These are phyloP conservation scores for Dipodomys ordii DNA, from an alignment of 2,113 vertebrate genomes.

Conservation along the genomic window DNA sequence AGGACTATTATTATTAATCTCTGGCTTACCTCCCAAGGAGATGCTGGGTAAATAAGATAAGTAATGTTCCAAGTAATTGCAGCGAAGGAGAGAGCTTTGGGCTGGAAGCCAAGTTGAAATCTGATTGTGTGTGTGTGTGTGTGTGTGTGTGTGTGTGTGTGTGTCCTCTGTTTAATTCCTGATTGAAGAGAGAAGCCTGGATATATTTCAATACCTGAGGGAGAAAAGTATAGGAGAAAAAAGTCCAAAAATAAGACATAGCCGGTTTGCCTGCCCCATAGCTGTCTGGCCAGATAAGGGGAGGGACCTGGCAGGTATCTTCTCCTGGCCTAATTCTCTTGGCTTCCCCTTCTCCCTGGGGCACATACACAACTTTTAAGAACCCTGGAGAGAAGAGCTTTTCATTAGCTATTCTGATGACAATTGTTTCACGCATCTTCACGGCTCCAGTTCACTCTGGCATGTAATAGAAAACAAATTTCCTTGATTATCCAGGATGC, in stretches of 20 bases:
- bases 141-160: too few species aligned
- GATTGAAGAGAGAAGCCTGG: constrained; percentile 44
- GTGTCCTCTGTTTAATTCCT: constrained; percentile 55
- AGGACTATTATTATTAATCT: constrained; percentile 45
- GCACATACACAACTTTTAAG: background rate
- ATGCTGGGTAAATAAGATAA: constrained; percentile 62
- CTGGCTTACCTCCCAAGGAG: constrained; percentile 45
- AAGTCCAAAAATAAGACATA: constrained; percentile 42
- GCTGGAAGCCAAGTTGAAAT: constrained; percentile 60
- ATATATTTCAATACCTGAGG: constrained; percentile 50
- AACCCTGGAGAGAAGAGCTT: constrained; percentile 8
- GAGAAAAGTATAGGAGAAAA: constrained; percentile 33
- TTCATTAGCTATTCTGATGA: constrained; percentile 36
- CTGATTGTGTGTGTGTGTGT: background rate
- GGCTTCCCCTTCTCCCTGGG: background rate
- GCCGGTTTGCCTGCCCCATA: constrained; percentile 37
- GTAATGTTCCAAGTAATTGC: constrained; percentile 60
- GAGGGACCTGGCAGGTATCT: constrained; percentile 25
- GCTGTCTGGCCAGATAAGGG: constrained; percentile 15
- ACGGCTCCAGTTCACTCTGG: constrained; percentile 3
- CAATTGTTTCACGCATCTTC: background rate
- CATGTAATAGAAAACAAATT: constrained; percentile 45
- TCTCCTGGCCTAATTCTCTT: constrained; percentile 28
- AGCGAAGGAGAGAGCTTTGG: constrained; percentile 58
- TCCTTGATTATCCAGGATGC: constrained; percentile 16